Conservation (phyloP, 2,888 invertebrate species). For the Dioctria linearis region DNA sequence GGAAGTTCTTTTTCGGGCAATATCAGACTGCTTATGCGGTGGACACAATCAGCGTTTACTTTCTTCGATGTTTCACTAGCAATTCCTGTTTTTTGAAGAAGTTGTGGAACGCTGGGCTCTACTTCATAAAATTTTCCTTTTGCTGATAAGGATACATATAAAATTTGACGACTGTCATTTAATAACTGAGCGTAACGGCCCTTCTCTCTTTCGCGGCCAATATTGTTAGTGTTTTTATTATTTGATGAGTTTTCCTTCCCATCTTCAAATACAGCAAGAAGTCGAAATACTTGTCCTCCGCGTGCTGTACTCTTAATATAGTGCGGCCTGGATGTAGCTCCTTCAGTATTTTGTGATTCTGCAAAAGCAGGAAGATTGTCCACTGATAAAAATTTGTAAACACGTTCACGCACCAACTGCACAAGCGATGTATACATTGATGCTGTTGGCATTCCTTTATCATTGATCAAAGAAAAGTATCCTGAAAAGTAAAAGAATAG, state of each 20-base stretch:
- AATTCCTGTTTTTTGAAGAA: constrained; percentile 66
- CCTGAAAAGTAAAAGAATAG: constrained; percentile 71
- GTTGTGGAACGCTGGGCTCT: constrained; percentile 74
- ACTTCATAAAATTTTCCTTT: constrained; percentile 83
- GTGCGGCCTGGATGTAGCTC: constrained; percentile 66
- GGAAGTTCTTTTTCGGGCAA: constrained; percentile 66
- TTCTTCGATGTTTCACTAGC: constrained; percentile 64
- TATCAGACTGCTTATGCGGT: constrained; percentile 67
- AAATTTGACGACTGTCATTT: constrained; percentile 81
- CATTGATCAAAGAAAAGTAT: constrained; percentile 80
- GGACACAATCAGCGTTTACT: constrained; percentile 70
- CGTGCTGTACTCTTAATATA: constrained; percentile 81
- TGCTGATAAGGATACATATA: constrained; percentile 82
- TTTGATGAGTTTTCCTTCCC: constrained; percentile 69
- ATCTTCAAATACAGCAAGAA: constrained; percentile 84
- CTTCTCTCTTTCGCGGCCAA: constrained; percentile 70
- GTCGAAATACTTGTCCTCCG: constrained; percentile 80
- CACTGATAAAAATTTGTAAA: constrained; percentile 72
- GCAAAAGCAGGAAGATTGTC: constrained; percentile 70
- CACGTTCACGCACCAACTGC: constrained; percentile 79
- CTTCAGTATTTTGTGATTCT: constrained; percentile 67
- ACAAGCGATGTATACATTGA: constrained; percentile 77
- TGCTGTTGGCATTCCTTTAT: constrained; percentile 78
- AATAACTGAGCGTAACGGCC: constrained; percentile 81
- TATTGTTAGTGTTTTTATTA: constrained; percentile 57